Conservation (phyloP, 2,113 vertebrate species). For the Lonchura striata region DNA sequence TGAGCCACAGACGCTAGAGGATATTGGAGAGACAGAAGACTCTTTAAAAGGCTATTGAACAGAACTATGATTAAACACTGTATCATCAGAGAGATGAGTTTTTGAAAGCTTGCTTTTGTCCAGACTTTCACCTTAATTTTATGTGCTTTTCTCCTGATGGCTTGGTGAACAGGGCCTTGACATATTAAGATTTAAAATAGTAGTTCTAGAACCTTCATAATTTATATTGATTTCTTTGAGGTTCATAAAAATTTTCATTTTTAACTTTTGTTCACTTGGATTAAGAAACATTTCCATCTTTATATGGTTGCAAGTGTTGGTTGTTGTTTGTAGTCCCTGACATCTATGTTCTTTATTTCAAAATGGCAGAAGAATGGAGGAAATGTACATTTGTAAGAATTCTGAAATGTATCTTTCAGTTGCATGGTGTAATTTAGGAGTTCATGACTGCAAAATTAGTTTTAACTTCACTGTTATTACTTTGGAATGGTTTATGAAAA, state of each 20-base stretch:
- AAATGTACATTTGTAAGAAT: background rate
- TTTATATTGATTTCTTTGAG: background rate
- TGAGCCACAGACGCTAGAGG: background rate
- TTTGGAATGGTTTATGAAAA: background rate
- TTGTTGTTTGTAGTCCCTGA: background rate
- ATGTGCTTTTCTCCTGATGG: conserved; percentile 9
- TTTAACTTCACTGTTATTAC: background rate
- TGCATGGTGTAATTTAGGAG: background rate
- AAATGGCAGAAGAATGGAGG: background rate
- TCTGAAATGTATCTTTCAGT: background rate
- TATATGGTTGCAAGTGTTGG: background rate
- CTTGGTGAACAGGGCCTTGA: background rate
- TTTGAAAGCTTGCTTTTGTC: conserved; percentile 23
- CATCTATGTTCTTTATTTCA: background rate
- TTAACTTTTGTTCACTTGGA: background rate
- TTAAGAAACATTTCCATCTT: background rate
- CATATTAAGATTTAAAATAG: background rate
- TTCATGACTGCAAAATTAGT: background rate
- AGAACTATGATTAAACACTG: conserved; percentile 12
- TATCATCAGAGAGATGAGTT: background rate
- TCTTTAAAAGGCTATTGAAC: conserved; percentile 31
- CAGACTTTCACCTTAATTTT: conserved; percentile 7
- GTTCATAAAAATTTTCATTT: background rate
- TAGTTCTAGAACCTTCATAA: background rate
- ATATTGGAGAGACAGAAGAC: background rate